phyloP scores from a whole-genome alignment of 1,140 invertebrate species.

The Stegodyphus mimosarum region DNA sequence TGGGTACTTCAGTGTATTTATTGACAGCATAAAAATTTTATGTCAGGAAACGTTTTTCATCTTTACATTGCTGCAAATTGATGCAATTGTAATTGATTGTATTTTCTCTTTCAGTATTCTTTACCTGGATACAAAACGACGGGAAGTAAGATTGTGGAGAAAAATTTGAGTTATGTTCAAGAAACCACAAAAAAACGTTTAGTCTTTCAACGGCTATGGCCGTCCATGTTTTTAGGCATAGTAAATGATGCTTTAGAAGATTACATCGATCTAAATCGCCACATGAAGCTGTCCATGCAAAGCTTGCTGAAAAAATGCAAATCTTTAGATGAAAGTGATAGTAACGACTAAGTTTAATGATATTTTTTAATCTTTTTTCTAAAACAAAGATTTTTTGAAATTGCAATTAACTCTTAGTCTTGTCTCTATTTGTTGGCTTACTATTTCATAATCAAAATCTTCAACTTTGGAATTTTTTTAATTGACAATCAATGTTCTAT shows the following conservation, averaged over 20 bases:
- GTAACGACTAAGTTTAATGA: slow-evolving; percentile 31
- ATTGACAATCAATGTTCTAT: slow-evolving; percentile 52
- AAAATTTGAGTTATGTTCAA: slow-evolving; percentile 34
- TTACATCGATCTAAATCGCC: slow-evolving; percentile 56
- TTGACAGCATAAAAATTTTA: too few species aligned
- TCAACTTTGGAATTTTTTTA: slow-evolving; percentile 34
- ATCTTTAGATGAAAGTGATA: slow-evolving; percentile 57
- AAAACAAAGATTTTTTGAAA: slow-evolving; percentile 26
- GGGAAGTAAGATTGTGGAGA: slow-evolving; percentile 38
- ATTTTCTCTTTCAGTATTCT: slow-evolving; percentile 32
- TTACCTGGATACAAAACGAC: slow-evolving; percentile 55
- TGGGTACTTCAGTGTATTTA: too few species aligned
- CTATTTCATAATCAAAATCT: slow-evolving; percentile 47
- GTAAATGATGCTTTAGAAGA: slow-evolving; percentile 57
- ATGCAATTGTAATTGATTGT: too few species aligned
- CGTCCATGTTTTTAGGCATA: slow-evolving; percentile 58
- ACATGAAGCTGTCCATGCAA: slow-evolving; percentile 59
- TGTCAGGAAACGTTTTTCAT: too few species aligned
- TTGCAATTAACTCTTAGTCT: background rate
- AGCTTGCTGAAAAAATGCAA: slow-evolving; percentile 58
- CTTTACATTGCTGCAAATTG: too few species aligned
- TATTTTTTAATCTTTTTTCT: slow-evolving; percentile 26
- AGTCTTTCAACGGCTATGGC: slow-evolving; percentile 60
- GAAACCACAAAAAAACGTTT: slow-evolving; percentile 52
- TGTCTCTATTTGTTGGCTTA: slow-evolving; percentile 34